Percentiles rank a stretch among this genome's conserved stretches.
phyloP scores from a whole-genome alignment of 1,140 invertebrate species.

The Brachionus calyciflorus region DNA sequence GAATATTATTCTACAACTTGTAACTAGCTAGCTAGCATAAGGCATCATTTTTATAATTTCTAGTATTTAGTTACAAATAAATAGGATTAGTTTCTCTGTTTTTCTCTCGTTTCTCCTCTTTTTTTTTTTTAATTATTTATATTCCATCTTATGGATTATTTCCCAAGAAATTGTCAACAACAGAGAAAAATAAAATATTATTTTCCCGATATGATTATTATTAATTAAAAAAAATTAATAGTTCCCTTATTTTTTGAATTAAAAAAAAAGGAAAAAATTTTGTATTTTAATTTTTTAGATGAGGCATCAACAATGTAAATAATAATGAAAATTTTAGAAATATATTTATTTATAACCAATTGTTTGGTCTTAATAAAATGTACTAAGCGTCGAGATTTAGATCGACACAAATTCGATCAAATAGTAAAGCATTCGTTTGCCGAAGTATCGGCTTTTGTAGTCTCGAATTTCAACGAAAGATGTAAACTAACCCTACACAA shows the following conservation, averaged over 20 bases:
- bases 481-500: conserved; percentile 36
- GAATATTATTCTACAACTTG: too few relatives aligned
- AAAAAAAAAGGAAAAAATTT: not conserved
- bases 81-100: too few relatives aligned
- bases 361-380: not conserved
- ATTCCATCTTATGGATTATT: conserved; percentile 23
- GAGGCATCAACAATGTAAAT: not conserved
- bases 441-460: conserved; percentile 33
- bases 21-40: too few relatives aligned
- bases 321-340: not conserved
- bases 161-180: conserved; percentile 42
- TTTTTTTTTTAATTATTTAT: conserved; percentile 38
- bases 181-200: not conserved
- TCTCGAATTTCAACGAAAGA: conserved; percentile 26
- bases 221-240: too few relatives aligned
- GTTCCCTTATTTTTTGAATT: too few relatives aligned
- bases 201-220: conserved; percentile 24
- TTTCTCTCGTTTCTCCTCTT: too few relatives aligned
- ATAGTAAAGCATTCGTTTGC: conserved; percentile 13
- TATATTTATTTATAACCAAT: not conserved
- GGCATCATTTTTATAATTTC: too few relatives aligned
- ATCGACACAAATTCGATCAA: not conserved
- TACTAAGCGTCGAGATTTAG: not conserved
- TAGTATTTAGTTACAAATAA: too few relatives aligned
- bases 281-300: conserved; percentile 5